These are phyloP conservation scores for Luscinia luscinia DNA, from an alignment of 2,797 vertebrate genomes.

Conservation along the genomic window DNA sequence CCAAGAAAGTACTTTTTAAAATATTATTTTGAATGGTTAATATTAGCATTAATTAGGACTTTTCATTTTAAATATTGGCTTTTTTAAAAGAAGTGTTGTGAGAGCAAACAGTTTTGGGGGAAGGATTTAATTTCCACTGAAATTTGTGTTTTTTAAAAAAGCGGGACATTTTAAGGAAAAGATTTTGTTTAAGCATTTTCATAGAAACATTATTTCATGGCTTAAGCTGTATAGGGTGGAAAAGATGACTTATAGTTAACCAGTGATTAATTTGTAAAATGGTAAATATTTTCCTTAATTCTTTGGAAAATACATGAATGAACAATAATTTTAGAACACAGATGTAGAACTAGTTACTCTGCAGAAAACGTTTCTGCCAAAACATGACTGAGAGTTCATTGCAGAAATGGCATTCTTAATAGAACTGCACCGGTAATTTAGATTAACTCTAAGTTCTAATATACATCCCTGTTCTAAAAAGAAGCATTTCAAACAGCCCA, in stretches of 20 bases:
- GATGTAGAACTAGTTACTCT: background rate
- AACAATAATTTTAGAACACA: background rate
- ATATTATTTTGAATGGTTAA: background rate
- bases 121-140: background rate
- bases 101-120: background rate
- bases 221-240: background rate
- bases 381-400: background rate
- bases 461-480: background rate
- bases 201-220: background rate
- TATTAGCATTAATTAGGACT: background rate
- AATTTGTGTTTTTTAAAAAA: background rate
- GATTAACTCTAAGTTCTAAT: background rate
- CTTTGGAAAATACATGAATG: background rate
- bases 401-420: background rate
- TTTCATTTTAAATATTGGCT: background rate
- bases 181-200: background rate
- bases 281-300: background rate
- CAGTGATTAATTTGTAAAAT: background rate
- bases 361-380: background rate
- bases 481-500: background rate
- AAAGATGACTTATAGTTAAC: background rate
- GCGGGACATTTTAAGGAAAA: background rate
- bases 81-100: background rate
- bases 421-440: background rate
- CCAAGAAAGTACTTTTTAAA: rapidly evolving